phyloP scores from a whole-genome alignment of 2,797 vertebrate genomes.

The Adelosebastes latens region DNA sequence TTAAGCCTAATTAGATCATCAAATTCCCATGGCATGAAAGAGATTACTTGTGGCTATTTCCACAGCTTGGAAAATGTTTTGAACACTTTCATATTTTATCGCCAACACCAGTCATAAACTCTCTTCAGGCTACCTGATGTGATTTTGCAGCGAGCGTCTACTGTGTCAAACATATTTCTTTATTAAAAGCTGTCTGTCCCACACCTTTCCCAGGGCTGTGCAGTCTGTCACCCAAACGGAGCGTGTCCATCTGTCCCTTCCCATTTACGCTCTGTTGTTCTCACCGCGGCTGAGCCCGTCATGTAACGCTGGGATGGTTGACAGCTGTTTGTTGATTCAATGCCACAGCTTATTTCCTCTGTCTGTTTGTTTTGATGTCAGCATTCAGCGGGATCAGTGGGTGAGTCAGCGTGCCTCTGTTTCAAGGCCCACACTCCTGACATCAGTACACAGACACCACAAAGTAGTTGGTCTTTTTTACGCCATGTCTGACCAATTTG shows the following conservation, averaged over 20 bases:
- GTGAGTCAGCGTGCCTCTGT: conserved; percentile 50
- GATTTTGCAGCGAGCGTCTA: conserved; percentile 39
- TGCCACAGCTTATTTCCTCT: conserved; percentile 78
- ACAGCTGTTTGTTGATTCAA: conserved; percentile 78
- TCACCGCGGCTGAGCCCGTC: conserved; percentile 51
- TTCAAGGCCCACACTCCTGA: conserved; percentile 50
- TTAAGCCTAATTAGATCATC: conserved; percentile 55
- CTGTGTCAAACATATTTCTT: conserved; percentile 63
- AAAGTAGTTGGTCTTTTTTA: conserved; percentile 41
- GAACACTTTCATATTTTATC: conserved; percentile 40
- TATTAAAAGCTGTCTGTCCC: conserved; percentile 59
- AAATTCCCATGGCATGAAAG: conserved; percentile 33
- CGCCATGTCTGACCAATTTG: conserved; percentile 15
- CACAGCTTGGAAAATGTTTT: conserved; percentile 17
- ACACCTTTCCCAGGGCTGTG: conserved; percentile 68
- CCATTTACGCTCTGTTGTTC: conserved; percentile 61
- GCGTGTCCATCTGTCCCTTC: conserved; percentile 72
- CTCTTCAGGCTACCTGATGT: conserved; percentile 35
- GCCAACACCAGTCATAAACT: conserved; percentile 7
- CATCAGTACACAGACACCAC: conserved; percentile 35
- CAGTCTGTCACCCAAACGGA: conserved; percentile 71
- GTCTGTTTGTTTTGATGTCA: conserved; percentile 79
- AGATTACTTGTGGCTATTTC: conserved; percentile 17
- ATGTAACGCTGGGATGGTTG: conserved; percentile 65
- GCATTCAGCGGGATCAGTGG: conserved; percentile 55